phyloP scores from a whole-genome alignment of 2,113 vertebrate genomes.

The Scytalopus superciliaris region DNA sequence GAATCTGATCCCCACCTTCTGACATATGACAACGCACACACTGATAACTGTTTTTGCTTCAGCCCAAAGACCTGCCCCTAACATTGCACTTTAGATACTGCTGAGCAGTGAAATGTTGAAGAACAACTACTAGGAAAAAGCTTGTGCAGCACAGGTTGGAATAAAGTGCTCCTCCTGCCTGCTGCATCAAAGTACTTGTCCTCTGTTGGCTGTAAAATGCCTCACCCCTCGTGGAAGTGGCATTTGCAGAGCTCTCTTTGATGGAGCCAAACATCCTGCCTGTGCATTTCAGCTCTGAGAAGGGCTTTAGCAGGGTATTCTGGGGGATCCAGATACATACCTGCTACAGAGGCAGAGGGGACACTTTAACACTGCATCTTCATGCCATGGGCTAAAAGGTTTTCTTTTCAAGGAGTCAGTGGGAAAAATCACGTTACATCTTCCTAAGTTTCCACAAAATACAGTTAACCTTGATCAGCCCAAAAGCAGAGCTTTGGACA shows the following conservation, averaged over 20 bases:
- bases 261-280: neutral
- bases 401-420: neutral
- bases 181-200: neutral
- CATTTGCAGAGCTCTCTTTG: neutral
- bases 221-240: neutral
- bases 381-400: neutral
- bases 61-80: neutral
- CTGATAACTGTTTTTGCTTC: neutral
- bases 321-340: neutral
- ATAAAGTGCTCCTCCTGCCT: neutral
- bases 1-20: neutral
- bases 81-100: neutral
- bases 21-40: neutral
- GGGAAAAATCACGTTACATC: neutral
- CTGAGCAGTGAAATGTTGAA: neutral
- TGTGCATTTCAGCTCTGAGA: fast-evolving
- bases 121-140: neutral
- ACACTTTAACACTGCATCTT: neutral
- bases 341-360: neutral
- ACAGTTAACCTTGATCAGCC: fast-evolving
- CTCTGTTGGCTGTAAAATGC: neutral
- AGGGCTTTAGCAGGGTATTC: neutral
- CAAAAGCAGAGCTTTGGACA: fast-evolving
- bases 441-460: neutral
- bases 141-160: neutral